Conservation (phyloP, 2,797 vertebrate genomes). For the Notolabrus celidotus region DNA sequence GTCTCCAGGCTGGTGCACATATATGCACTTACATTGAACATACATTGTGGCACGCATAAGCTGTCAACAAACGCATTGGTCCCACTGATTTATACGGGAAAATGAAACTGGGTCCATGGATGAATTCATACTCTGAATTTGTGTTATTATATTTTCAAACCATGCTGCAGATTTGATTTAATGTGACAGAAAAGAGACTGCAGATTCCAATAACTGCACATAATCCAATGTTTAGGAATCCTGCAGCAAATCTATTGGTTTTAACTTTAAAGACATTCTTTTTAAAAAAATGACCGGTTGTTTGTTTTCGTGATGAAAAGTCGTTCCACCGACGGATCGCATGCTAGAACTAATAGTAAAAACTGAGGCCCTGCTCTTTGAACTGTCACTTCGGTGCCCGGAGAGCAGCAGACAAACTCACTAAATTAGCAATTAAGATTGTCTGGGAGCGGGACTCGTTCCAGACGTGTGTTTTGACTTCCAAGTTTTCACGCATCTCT, state of each 20-base stretch:
- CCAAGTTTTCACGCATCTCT: slow-evolving; percentile 66
- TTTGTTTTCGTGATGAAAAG: slow-evolving; percentile 64
- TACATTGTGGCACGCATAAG: neutral
- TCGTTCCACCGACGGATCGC: slow-evolving; percentile 56
- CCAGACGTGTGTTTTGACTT: slow-evolving; percentile 72
- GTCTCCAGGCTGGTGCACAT: slow-evolving; percentile 6
- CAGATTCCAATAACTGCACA: slow-evolving; percentile 28
- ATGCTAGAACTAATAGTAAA: slow-evolving; percentile 48
- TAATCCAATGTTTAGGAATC: slow-evolving; percentile 41
- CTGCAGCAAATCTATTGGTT: slow-evolving; percentile 51
- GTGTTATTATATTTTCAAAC: no score
- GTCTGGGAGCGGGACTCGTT: slow-evolving; percentile 68
- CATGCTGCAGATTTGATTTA: slow-evolving; percentile 41
- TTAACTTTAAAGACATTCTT: slow-evolving; percentile 65
- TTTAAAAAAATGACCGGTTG: slow-evolving; percentile 63
- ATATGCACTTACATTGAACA: slow-evolving; percentile 1
- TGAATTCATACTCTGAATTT: slow-evolving; percentile 17
- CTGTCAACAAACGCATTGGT: neutral
- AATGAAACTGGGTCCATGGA: slow-evolving; percentile 1
- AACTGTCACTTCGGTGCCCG: slow-evolving; percentile 71
- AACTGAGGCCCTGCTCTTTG: slow-evolving; percentile 65
- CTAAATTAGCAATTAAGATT: slow-evolving; percentile 73
- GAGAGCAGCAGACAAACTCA: slow-evolving; percentile 58
- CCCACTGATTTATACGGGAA: neutral
- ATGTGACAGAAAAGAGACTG: slow-evolving; percentile 47